Percentiles rank a stretch among this genome's conserved stretches.
phyloP scores from a whole-genome alignment of 2,113 vertebrate species.

The Noturus placidus region DNA sequence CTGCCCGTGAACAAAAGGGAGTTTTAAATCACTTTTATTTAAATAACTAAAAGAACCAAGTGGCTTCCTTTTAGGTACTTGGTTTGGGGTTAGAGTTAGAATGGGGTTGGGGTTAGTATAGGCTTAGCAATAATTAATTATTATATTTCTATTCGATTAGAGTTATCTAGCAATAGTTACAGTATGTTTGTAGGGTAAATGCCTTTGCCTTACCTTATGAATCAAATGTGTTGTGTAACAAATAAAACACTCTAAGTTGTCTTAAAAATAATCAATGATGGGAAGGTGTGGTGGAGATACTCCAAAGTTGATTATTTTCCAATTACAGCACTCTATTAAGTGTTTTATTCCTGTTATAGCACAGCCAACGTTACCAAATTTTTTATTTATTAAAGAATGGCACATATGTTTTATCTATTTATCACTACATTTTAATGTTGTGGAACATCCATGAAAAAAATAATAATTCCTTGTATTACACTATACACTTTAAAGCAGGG shows the following conservation, averaged over 20 bases:
- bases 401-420: background rate
- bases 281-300: background rate
- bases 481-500: background rate
- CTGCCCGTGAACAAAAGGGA: background rate
- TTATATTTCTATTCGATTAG: too few relatives aligned
- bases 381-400: background rate
- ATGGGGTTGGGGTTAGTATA: too few relatives aligned
- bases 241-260: background rate
- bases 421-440: background rate
- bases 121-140: background rate
- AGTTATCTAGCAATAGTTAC: too few relatives aligned
- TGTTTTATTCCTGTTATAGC: background rate
- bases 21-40: background rate
- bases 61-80: background rate
- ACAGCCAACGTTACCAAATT: background rate
- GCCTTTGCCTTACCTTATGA: background rate
- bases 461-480: background rate
- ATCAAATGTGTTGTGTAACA: background rate
- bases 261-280: background rate
- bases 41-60: background rate
- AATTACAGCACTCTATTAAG: background rate
- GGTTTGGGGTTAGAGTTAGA: background rate
- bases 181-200: background rate
- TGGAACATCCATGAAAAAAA: background rate
- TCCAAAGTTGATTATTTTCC: background rate